Evolutionary conservation across 2,888 invertebrate species (phyloP).

Genomic region (Temnothorax ravouxi): DNA sequence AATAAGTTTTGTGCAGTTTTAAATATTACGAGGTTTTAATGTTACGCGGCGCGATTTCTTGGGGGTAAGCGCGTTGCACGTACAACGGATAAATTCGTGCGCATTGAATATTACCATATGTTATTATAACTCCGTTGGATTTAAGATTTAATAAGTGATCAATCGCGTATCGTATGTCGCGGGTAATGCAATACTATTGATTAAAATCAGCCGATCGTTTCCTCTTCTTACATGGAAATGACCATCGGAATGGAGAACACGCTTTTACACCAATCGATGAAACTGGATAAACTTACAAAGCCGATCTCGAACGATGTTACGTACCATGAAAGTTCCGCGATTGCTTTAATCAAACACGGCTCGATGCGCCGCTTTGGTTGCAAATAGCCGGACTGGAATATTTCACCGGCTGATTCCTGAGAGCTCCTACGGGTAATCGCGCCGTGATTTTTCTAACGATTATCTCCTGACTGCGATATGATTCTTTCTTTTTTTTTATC

Average conservation of each 20-base stretch:
- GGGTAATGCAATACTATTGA: neutral
- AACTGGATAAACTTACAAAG: conserved; percentile 25
- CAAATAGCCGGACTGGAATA: neutral
- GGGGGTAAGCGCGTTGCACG: neutral
- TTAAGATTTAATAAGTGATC: neutral
- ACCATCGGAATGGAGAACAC: conserved; percentile 10
- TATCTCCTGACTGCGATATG: neutral
- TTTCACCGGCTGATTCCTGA: neutral
- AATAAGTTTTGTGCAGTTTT: conserved; percentile 13
- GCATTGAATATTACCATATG: neutral
- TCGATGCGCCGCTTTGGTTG: conserved; percentile 1
- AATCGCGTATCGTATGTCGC: neutral
- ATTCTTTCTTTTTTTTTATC: neutral
- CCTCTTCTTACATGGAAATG: no score
- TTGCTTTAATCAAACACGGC: conserved; percentile 42
- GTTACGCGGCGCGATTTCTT: neutral
- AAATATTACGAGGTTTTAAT: neutral
- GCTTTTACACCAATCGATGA: neutral
- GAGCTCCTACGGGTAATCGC: neutral
- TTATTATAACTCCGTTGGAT: conserved; percentile 14
- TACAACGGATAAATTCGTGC: neutral
- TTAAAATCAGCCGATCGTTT: neutral
- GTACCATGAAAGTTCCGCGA: conserved; percentile 39
- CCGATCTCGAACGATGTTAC: conserved; percentile 28
- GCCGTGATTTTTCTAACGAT: conserved; percentile 3